Conservation (phyloP, 2,888 invertebrate species). For the Rotaria macrura region DNA sequence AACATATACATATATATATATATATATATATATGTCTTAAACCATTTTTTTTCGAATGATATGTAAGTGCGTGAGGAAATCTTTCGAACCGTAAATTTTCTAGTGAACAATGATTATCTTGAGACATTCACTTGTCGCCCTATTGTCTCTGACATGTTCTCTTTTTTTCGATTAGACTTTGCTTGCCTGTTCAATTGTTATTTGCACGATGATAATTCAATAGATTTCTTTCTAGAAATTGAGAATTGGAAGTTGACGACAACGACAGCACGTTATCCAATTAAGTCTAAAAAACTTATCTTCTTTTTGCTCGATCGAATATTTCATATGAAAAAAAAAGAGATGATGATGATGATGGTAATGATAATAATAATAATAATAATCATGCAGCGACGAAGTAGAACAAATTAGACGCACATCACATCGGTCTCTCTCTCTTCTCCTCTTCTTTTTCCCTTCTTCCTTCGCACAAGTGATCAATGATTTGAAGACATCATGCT, state of each 20-base stretch:
- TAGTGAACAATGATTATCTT: neutral
- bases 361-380: neutral
- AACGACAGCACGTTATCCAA: constrained; percentile 14
- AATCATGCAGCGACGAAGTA: neutral
- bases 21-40: neutral
- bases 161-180: constrained; percentile 1
- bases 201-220: constrained; percentile 2
- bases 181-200: neutral
- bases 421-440: neutral
- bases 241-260: constrained; percentile 18
- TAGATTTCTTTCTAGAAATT: neutral
- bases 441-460: neutral
- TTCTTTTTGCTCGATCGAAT: constrained; percentile 2
- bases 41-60: neutral
- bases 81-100: neutral
- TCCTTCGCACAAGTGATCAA: constrained; percentile 1
- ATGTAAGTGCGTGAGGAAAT: neutral
- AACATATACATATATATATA: no score
- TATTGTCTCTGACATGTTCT: neutral
- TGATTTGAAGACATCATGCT: constrained; percentile 2
- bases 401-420: neutral
- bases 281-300: neutral
- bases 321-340: neutral
- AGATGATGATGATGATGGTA: neutral
- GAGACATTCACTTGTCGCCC: neutral